These are phyloP conservation scores for Ectemnius continuus DNA, from an alignment of 2,888 invertebrate genomes.

Conservation along the genomic window DNA sequence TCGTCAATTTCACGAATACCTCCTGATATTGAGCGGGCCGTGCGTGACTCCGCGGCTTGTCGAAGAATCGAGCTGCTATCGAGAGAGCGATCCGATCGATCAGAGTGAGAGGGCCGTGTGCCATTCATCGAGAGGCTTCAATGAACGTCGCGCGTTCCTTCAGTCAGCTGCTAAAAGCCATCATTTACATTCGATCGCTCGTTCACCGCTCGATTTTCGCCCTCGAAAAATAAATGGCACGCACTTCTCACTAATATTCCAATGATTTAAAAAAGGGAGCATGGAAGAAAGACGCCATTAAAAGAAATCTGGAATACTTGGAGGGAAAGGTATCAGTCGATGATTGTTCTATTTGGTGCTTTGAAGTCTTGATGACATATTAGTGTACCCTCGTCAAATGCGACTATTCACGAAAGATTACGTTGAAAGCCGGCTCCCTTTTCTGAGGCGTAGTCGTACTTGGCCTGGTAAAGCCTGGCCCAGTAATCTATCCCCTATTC, in stretches of 20 bases:
- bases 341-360: too few relatives aligned
- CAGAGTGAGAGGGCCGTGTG: neutral
- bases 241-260: too few relatives aligned
- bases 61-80: neutral
- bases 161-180: neutral
- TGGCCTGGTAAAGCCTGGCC: slow-evolving; percentile 35
- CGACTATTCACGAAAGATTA: slow-evolving; percentile 38
- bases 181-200: neutral
- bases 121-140: slow-evolving; percentile 9
- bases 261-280: too few relatives aligned
- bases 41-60: neutral
- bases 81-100: slow-evolving; percentile 6
- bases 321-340: too few relatives aligned
- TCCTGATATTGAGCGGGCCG: neutral
- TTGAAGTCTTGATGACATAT: too few relatives aligned
- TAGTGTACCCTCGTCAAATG: slow-evolving; percentile 3
- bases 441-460: slow-evolving; percentile 35
- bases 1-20: neutral
- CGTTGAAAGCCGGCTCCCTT: slow-evolving; percentile 32
- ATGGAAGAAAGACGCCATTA: too few relatives aligned
- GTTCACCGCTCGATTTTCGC: too few relatives aligned
- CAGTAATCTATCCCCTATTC: slow-evolving; percentile 51
- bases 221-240: too few relatives aligned
- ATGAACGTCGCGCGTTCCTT: neutral
- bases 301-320: too few relatives aligned